These are phyloP conservation scores for Sthenelais limicola DNA, from an alignment of 2,888 invertebrate species.

Conservation along the genomic window DNA sequence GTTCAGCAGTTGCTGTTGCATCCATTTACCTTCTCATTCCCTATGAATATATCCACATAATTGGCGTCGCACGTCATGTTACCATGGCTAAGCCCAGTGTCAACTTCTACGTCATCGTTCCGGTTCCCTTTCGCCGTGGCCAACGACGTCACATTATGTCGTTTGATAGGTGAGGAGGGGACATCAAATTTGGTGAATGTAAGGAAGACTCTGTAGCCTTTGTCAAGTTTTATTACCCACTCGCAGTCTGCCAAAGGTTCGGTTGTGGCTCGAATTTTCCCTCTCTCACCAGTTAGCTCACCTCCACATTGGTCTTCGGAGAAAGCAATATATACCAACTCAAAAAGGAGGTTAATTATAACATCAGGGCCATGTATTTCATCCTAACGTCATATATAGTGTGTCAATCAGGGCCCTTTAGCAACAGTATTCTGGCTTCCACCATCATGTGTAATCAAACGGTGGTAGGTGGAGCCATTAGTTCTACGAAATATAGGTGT, in stretches of 20 bases:
- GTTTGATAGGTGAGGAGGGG: not conserved
- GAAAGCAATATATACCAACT: not conserved
- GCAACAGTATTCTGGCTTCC: too few species aligned
- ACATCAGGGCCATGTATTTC: too few species aligned
- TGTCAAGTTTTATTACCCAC: conserved; percentile 41
- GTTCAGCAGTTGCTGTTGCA: too few species aligned
- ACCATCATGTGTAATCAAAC: too few species aligned
- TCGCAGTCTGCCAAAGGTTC: conserved; percentile 45
- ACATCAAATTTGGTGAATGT: conserved; percentile 43
- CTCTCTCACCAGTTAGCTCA: conserved; percentile 43
- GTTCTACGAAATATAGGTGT: too few species aligned
- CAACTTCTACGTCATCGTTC: conserved; percentile 22
- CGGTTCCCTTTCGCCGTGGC: not conserved
- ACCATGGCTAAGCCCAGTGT: conserved; percentile 11
- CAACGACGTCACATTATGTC: conserved; percentile 1
- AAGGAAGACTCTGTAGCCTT: conserved; percentile 40
- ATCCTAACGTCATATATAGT: too few species aligned
- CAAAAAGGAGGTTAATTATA: too few species aligned
- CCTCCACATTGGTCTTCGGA: conserved; percentile 44
- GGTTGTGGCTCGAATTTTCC: conserved; percentile 43
- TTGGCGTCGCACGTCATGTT: conserved; percentile 41
- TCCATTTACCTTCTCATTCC: conserved; percentile 42
- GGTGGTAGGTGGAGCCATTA: too few species aligned
- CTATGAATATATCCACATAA: conserved; percentile 46
- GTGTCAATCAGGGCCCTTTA: too few species aligned